Percentiles rank a stretch among this genome's conserved stretches.
Evolutionary conservation across 2,113 vertebrate genomes (phyloP).

Genomic region (Trichechus manatus): DNA sequence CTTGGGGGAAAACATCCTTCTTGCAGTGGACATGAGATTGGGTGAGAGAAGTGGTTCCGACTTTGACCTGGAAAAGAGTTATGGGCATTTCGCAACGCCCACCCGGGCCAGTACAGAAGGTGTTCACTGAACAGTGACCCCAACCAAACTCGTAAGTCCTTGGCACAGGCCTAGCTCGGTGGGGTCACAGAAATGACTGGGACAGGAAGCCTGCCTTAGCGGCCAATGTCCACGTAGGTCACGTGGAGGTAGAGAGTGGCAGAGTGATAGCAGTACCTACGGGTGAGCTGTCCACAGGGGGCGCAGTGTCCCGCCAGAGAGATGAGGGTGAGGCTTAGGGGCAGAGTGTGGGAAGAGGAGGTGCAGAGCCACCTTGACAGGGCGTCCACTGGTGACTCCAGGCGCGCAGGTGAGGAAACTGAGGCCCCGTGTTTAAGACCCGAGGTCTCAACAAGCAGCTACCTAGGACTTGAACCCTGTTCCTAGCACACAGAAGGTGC

Average conservation of each 20-base stretch:
- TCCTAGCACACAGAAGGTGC: not conserved
- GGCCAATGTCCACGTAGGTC: not conserved
- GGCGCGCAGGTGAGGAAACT: not conserved
- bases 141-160: not conserved
- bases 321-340: not conserved
- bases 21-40: not conserved
- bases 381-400: not conserved
- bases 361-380: too few species aligned
- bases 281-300: not conserved
- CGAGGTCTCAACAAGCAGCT: not conserved
- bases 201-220: not conserved
- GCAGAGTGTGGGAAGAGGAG: not conserved
- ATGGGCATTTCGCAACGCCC: not conserved
- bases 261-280: not conserved
- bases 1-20: not conserved
- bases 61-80: not conserved
- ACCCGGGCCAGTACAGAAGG: not conserved
- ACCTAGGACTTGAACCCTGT: slow-evolving; percentile 1
- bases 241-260: not conserved
- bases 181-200: not conserved
- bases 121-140: not conserved
- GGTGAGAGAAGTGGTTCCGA: not conserved
- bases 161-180: not conserved
- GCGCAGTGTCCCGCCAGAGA: not conserved
- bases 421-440: not conserved